Evolutionary conservation across 2,888 invertebrate genomes (phyloP), one percentile per base, ranked within the genome.

Genomic region (Anagyrus pseudococci): DNA sequence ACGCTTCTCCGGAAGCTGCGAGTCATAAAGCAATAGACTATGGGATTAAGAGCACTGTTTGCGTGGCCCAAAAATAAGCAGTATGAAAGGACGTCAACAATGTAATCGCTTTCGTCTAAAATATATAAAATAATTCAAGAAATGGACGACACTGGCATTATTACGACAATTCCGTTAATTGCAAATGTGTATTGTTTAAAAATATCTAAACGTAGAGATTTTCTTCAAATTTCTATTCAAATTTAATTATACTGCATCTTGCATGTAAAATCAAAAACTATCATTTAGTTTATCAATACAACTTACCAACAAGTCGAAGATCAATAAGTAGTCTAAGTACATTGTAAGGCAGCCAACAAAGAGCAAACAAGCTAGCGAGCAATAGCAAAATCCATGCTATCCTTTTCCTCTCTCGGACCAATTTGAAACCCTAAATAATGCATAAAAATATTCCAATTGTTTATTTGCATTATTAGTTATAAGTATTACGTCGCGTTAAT

Each of bases 341-440:
- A 78, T 90, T 89, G 82, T 91, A 90, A 0, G 92, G 92, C 47
- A 92, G 82, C 92, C 92, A 92, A 80, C 92, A 92, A 4, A 88
- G 76, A 0, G 90, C 90, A 73, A 92, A 92, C 22, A 91, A 84
- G 1, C 90, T 85, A 0, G 91, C 91, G 15, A 92, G 82, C 0
- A 90, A 84, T 1, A 92, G 82, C 19, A 92, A 83, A 68, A 92
- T 90, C 85, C 89, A 88, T 0, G 92, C 92, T 10, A 91, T 90
- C 40, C 90, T 84, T 74, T 88, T 88, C 58, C 92, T 82, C 71
- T 90, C 89, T 50, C 87, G 85, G 77, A 91, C 85, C 75, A 90
- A 78, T 68, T 88, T 80, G 65, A 85, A 81, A 69, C 87, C 85
- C 88, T 88, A 1, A 41, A 13, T 44, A 43, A 25, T 41, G 17